Percentiles rank a stretch among this genome's conserved stretches.
Conservation (phyloP, 2,888 invertebrate genomes). For the Pachymerium ferrugineum region DNA sequence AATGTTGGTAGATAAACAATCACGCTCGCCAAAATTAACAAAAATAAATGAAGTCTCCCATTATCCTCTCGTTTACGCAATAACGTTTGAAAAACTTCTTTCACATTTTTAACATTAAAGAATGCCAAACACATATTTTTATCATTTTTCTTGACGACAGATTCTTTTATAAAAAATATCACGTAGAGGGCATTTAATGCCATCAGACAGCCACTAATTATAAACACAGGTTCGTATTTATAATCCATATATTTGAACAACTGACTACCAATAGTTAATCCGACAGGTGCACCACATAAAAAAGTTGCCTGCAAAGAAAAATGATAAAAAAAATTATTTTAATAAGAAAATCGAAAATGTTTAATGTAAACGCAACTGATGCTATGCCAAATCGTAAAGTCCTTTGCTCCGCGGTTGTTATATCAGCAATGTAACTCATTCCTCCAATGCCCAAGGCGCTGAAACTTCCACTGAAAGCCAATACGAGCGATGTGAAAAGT, state of each 20-base stretch:
- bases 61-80: neutral
- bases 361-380: too few species aligned
- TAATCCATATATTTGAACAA: neutral
- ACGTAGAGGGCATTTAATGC: neutral
- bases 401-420: neutral
- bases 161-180: neutral
- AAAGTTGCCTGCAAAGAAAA: neutral
- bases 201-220: neutral
- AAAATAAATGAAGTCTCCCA: neutral
- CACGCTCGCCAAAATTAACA: neutral
- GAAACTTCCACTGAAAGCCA: neutral
- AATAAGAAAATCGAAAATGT: too few species aligned
- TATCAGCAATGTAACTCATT: neutral
- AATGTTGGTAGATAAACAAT: neutral
- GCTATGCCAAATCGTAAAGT: neutral
- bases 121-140: neutral
- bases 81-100: neutral
- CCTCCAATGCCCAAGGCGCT: neutral
- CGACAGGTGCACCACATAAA: neutral
- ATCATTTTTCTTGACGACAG: neutral
- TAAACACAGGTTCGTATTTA: neutral
- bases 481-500: neutral
- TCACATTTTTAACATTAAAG: neutral
- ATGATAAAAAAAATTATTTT: neutral
- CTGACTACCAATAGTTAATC: neutral